These are phyloP conservation scores for Fopius arisanus DNA, from an alignment of 1,140 invertebrate genomes.

Conservation along the genomic window DNA sequence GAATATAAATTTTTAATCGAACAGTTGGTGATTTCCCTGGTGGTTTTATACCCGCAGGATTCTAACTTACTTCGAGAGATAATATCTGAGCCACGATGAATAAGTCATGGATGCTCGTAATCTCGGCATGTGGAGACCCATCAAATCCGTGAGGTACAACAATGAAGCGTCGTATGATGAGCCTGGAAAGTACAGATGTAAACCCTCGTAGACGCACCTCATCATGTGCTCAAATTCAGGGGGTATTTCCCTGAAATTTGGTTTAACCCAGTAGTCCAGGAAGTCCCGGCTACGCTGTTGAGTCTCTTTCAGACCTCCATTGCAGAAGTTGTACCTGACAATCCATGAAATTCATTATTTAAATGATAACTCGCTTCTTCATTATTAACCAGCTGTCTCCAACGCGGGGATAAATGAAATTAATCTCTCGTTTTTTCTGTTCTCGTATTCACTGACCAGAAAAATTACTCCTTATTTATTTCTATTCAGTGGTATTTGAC, in stretches of 20 bases:
- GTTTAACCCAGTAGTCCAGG: conserved; percentile 52
- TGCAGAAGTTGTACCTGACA: conserved; percentile 68
- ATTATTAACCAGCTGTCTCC: too few species aligned
- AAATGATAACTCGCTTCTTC: too few species aligned
- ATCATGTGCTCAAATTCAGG: conserved; percentile 63
- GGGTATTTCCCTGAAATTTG: conserved; percentile 52
- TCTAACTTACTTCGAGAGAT: conserved; percentile 33
- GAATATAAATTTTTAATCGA: neutral
- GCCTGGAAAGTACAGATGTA: conserved; percentile 49
- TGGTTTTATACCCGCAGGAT: neutral
- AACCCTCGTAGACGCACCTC: conserved; percentile 53
- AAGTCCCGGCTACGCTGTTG: conserved; percentile 54
- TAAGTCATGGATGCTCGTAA: conserved; percentile 48
- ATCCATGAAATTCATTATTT: conserved; percentile 57
- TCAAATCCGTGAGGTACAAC: conserved; percentile 47
- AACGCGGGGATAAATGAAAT: too few species aligned
- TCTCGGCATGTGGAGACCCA: conserved; percentile 48
- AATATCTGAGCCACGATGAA: conserved; percentile 34
- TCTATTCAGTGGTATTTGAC: too few species aligned
- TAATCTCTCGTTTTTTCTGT: too few species aligned
- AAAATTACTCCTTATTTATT: too few species aligned
- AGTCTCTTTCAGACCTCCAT: conserved; percentile 59
- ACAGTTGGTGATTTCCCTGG: neutral
- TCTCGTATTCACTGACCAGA: too few species aligned
- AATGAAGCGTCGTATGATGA: conserved; percentile 46